Base-by-base conservation (phyloP, 2,888 invertebrate genomes). In the Xestoiulus laeticollis region DNA sequence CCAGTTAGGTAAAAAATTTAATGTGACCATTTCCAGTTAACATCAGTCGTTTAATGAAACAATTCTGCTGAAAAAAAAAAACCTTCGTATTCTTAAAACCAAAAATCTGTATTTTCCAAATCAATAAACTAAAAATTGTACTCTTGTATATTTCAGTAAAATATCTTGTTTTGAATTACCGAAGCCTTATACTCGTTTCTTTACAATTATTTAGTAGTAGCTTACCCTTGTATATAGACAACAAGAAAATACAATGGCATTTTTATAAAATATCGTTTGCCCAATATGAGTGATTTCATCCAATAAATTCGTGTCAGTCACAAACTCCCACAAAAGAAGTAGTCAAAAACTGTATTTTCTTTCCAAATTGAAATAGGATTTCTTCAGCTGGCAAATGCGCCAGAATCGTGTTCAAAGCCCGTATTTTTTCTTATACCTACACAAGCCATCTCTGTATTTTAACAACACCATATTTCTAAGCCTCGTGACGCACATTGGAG, bases 271-370 rank as follows among this genome's bases (percentile, higher is more conserved):
- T 78, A 78, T 1, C 22, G 78, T 78, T 78, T 78, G 26, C 30
- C 78, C 30, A 78, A 26, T 78, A 78, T 78, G 78, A 78, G 78
- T 30, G 78, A 78, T 78, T 78, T 78, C 78, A 78, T 78, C 78
- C 78, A 78, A 78, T 78, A 78, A 78, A 78, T 78, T 78, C 78
- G 78, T 78, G 78, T 78, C 78, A 78, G 78, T 78, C 30, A 78
- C 78, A 78, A 78, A 78, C 30, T 30, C 78, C 4, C 30, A 8
- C 3, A 59, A 59, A 59, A 59, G 6, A 59, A 22, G 59, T 59
- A 78, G 30, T 30, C 26, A 78, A 78, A 26, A 78, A 78, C 78
- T 30, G 78, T 26, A 78, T 78, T 78, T 30, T 78, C 78, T 78
- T 78, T 78, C 78, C 78, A 78, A 78, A 78, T 78, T 78, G 78